A percentile compares a stretch with the other conserved stretches of the same genome.
phyloP scores from a whole-genome alignment of 1,140 invertebrate species.

The Zaprionus tsacasi region DNA sequence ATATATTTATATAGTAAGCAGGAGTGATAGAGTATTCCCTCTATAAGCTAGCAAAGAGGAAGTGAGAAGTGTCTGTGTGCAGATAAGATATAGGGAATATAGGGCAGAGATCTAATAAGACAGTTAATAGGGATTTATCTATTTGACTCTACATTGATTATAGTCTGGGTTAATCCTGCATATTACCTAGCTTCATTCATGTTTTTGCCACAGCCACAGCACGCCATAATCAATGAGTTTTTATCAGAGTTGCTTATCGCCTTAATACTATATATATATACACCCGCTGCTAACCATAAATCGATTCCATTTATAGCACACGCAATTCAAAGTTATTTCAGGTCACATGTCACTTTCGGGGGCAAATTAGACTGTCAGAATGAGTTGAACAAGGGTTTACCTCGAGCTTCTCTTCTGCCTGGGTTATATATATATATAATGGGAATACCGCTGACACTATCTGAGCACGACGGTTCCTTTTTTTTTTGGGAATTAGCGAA shows the following conservation, averaged over 20 bases:
- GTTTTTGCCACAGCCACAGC: too few species aligned
- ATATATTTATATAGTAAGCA: background rate
- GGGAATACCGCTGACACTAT: conserved; percentile 9
- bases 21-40: background rate
- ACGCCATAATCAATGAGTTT: too few species aligned
- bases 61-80: background rate
- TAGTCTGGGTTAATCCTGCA: background rate
- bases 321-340: background rate
- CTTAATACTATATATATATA: background rate
- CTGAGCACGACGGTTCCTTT: background rate
- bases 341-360: conserved; percentile 11
- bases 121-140: background rate
- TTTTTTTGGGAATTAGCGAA: conserved; percentile 24
- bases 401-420: background rate
- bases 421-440: background rate
- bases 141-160: background rate
- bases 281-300: conserved; percentile 16
- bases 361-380: conserved; percentile 25
- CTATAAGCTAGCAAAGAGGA: background rate
- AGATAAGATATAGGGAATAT: background rate
- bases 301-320: conserved; percentile 20
- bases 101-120: background rate
- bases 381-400: background rate
- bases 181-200: too few species aligned
- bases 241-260: background rate